Base-by-base conservation (phyloP, 2,888 invertebrate genomes). In the Orthosia incerta region DNA sequence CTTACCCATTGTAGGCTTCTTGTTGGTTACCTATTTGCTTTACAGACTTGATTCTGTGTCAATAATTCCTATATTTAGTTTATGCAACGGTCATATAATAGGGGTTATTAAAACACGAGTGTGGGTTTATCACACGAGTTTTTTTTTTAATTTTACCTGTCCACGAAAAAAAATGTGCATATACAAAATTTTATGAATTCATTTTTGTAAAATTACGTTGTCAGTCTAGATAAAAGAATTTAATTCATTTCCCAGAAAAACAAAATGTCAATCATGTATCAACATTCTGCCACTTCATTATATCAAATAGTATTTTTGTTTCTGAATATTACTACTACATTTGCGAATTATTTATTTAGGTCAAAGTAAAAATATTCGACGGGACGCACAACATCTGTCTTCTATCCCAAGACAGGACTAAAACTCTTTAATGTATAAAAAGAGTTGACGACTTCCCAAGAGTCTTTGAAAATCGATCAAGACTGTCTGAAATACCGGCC, bases 401-500 rank as follows among this genome's bases (percentile, higher is more conserved):
- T 48, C 5, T 62, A 53, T 82, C 67, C 61, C 56, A 70, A 70
- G 70, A 39, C 46, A 66, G 18, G 46, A 26, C 61, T 45, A 48
- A 81, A 77, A 77, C 67, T 61, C 82, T 76, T 77, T 62, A 62
- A 82, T 77, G 51, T 66, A 77, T 77, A 66, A 77, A 77, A 81
- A 77, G 82, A 77, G 82, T 82, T 77, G 67, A 76, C 76, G 61
- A 57, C 51, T 67, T 76, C 82, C 61, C 77, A 20, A 82, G 82
- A 62, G 77, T 76, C 51, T 82, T 76, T 82, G 77, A 66, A 82
- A 77, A 62, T 82, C 82, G 82, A 82, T 77, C 51, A 66, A 66
- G 55, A 16, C 67, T 26, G 67, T 48, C 77, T 62, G 39, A 82
- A 77, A 82, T 56, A 67, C 13, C 5, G 18, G 61, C 50, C 39